Base-by-base conservation (phyloP, 2,797 vertebrate species). In the Cuniculus paca region DNA sequence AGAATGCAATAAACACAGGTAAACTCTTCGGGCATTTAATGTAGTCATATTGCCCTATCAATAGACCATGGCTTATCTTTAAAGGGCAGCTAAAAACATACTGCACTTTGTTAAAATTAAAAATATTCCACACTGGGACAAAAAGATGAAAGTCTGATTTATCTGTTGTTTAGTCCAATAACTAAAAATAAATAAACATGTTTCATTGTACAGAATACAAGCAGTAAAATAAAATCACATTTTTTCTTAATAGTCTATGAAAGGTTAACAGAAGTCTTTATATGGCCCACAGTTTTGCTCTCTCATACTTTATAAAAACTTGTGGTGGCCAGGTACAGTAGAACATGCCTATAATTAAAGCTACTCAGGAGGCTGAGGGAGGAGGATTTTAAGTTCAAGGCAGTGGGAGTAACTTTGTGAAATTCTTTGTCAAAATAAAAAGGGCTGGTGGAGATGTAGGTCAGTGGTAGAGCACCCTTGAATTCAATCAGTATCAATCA, bases 161-260 rank as follows among this genome's bases (percentile, higher is more conserved):
- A n/a, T 56, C 88, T 89, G 80, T 92, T 68, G 89, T 63, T 92
- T 74, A 45, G 9, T 48, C 61, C 70, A 63, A 81, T 72, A 93
- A 79, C 60, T 81, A 72, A 48, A 84, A 65, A 39, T n/a, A n/a
- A 42, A 54, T 54, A 54, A 70, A 80, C 13, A 7, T 77, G 48
- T 50, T 68, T 94, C 84, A 92, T 14, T 90, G 50, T 39, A 79
- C 31, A 63, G 11, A 78, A 87, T 11, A 79, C 34, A 36, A 48
- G 22, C 52, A 61, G 39, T 19, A 63, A n/a, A 34, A 45, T 36
- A n/a, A 90, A 87, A 65, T 72, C 16, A 48, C 82, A 88, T 0
- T 36, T 14, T 31, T 74, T 65, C 56, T 94, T 79, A 45, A 42
- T 48, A 61, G 8, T 50, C 39, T 56, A n/a, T 10, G 1, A 42